Evolutionary conservation across 2,113 vertebrate genomes (phyloP).

Genomic region (Rhipidura dahli): DNA sequence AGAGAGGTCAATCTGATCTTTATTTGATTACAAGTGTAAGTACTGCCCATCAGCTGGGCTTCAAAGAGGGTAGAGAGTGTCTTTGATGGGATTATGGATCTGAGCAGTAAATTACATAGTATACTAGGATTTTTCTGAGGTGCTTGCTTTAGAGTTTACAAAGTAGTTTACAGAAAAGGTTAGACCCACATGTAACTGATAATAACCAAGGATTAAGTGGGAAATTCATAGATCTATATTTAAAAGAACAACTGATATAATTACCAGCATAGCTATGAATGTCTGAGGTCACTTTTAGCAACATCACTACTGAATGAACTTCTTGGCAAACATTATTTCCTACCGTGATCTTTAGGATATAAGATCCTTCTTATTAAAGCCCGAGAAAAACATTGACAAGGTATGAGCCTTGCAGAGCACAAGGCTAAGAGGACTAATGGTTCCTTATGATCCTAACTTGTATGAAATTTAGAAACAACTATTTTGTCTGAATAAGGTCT

Average conservation of each 20-base stretch:
- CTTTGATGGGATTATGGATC: neutral
- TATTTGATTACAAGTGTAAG: neutral
- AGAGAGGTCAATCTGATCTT: neutral
- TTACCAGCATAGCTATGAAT: neutral
- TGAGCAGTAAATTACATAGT: neutral
- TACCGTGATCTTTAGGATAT: fast-evolving
- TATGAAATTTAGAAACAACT: neutral
- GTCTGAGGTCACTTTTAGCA: neutral
- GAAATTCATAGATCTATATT: neutral
- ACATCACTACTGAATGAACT: neutral
- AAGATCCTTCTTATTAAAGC: neutral
- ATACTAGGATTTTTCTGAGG: neutral
- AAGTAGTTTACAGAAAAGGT: neutral
- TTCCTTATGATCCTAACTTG: neutral
- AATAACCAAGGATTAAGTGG: neutral
- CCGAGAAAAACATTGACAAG: neutral
- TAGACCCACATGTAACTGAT: neutral
- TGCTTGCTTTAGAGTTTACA: neutral
- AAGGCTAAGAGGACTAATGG: neutral
- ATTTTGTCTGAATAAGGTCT: neutral
- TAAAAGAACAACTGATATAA: neutral
- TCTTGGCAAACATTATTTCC: neutral
- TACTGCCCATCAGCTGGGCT: neutral
- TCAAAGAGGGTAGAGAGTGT: neutral
- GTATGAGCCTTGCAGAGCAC: neutral